Percentiles rank a stretch among this genome's conserved stretches.
Evolutionary conservation across 2,888 invertebrate genomes (phyloP).

Genomic region (Cyclophora albipunctata): DNA sequence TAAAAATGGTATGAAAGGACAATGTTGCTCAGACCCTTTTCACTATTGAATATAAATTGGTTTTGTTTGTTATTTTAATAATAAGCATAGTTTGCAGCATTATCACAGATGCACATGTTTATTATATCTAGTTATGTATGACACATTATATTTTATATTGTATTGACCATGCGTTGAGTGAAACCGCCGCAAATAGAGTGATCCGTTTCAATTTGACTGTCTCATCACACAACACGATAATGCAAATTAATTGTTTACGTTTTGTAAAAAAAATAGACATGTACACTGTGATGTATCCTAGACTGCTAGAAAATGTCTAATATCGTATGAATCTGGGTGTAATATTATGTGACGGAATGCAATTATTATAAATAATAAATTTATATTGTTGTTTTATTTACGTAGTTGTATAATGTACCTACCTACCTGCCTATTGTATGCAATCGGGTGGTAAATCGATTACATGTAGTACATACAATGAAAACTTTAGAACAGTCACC

Average conservation of each 20-base stretch:
- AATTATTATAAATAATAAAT: slow-evolving; percentile 53
- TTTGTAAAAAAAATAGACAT: slow-evolving; percentile 22
- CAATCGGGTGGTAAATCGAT: too few relatives aligned
- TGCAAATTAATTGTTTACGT: background rate
- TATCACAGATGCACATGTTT: slow-evolving; percentile 14
- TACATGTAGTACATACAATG: too few relatives aligned
- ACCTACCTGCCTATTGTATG: too few relatives aligned
- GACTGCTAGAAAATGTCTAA: slow-evolving; percentile 48
- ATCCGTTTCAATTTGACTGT: too few relatives aligned
- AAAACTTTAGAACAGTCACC: too few relatives aligned
- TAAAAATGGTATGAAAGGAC: slow-evolving; percentile 47
- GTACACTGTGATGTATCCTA: slow-evolving; percentile 50
- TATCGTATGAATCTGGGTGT: slow-evolving; percentile 59
- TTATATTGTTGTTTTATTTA: slow-evolving; percentile 9
- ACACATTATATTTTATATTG: too few relatives aligned
- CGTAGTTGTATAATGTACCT: too few relatives aligned
- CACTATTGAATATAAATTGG: slow-evolving; percentile 10
- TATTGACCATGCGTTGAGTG: background rate
- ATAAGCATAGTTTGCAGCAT: slow-evolving; percentile 2
- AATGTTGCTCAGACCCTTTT: slow-evolving; percentile 37
- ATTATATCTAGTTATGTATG: background rate
- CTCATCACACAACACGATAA: too few relatives aligned
- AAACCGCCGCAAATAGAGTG: background rate
- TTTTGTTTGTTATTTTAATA: slow-evolving; percentile 10
- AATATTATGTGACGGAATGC: slow-evolving; percentile 63